Percentiles rank a stretch among this genome's conserved stretches.
Conservation (phyloP, 2,113 vertebrate genomes). For the Alethe diademata region DNA sequence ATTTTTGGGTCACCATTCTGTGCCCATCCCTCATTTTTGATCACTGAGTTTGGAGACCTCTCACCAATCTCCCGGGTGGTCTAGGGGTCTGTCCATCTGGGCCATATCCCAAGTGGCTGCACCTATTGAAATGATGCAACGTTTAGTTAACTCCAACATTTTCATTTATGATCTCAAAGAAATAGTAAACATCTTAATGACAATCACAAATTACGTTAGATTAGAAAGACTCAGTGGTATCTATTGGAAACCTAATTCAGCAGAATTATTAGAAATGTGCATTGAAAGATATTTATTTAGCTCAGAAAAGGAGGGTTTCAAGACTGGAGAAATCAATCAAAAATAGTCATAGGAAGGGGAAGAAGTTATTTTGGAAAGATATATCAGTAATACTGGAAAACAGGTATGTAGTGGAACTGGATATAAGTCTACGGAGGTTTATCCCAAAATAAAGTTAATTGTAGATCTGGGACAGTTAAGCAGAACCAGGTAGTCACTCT, state of each 20-base stretch:
- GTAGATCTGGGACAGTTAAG: not conserved
- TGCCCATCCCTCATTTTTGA: too few species aligned
- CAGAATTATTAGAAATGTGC: not conserved
- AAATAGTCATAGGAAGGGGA: not conserved
- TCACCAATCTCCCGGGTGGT: too few species aligned
- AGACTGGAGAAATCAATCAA: not conserved
- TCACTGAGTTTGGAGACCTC: too few species aligned
- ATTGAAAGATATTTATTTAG: not conserved
- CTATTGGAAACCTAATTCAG: not conserved
- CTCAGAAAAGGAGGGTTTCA: not conserved
- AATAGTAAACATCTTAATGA: not conserved
- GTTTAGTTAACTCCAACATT: not conserved
- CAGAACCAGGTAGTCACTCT: not conserved
- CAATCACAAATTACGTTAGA: not conserved
- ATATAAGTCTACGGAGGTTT: not conserved
- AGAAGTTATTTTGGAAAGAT: not conserved
- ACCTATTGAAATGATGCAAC: not conserved
- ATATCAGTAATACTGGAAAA: not conserved
- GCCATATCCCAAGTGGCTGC: too few species aligned
- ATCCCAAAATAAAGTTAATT: fast-evolving
- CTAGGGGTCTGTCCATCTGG: too few species aligned
- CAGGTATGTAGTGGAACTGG: not conserved
- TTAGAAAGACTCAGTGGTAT: not conserved
- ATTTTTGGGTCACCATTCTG: too few species aligned
- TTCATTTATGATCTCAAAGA: not conserved